Conservation (phyloP, 2,113 vertebrate species). For the mouse (Mus musculus) region DNA sequence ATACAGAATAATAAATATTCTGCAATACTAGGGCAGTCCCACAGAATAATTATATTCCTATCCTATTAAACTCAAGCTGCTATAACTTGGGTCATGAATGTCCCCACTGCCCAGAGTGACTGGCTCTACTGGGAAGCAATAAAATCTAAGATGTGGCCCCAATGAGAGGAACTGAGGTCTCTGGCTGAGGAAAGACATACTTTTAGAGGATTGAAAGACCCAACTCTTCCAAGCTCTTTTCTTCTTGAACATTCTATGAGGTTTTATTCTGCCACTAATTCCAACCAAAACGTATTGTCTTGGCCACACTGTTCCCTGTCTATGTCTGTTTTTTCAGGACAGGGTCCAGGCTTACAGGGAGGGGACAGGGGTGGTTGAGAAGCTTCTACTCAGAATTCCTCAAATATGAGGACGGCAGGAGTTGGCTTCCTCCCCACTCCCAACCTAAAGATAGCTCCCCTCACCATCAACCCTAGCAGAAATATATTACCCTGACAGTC, state of each 20-base stretch:
- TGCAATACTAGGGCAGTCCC: not conserved
- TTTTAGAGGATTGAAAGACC: no score
- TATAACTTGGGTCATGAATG: not conserved
- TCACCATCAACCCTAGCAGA: no score
- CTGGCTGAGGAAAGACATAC: not conserved
- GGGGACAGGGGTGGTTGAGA: no score
- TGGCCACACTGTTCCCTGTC: not conserved
- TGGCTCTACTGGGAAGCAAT: not conserved
- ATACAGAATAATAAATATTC: not conserved
- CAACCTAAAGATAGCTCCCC: no score
- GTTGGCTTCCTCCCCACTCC: no score
- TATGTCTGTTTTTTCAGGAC: no score
- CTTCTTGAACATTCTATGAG: no score
- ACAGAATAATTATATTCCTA: not conserved
- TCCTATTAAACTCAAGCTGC: slow-evolving; percentile 24
- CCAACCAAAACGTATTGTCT: not conserved
- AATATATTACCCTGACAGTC: no score
- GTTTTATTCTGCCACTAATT: not conserved
- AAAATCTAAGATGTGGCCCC: not conserved
- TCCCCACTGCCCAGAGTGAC: not conserved
- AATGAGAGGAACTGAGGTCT: not conserved
- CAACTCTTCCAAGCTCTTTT: not conserved
- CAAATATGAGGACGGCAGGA: no score
- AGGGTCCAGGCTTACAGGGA: no score
- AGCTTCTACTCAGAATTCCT: no score